Base-by-base conservation (phyloP, 2,113 vertebrate species). In the Embiotoca jacksoni region DNA sequence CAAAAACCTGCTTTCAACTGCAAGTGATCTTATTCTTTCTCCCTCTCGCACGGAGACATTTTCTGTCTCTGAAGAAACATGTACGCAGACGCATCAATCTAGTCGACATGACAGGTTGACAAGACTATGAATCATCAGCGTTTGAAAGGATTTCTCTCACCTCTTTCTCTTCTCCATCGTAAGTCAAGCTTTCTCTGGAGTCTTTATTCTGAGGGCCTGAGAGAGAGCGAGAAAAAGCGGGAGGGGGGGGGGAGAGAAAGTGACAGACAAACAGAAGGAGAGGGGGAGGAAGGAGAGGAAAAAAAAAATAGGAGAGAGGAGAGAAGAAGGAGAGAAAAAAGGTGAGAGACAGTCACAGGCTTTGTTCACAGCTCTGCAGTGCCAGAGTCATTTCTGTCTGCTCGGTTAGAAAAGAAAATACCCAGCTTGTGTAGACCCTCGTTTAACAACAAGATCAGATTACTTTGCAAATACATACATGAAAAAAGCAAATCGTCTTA, bases 111-210 rank as follows among this genome's bases (percentile, higher is more conserved):
- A 81, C 81, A 71, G 77, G 72, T 62, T 81, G 76, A 81, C 63
- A 83, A 85, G 59, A 84, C 70, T 23, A 76, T 59, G 80, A 36
- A 71, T 80, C 59, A 35, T n/a, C 16, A 16, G 66, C 0, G 15
- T 75, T 73, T 56, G 30, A 74, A 49, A 74, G 66, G 44, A 72
- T 57, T 53, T 73, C 62, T 36, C 88, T 95, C 92, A 99, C 98
- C 97, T 99, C 97, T 88, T 98, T 98, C 93, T 99, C 98, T 87
- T 97, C 97, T 84, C 96, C 97, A 63, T 97, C 96, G 11, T 97
- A 96, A 78, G 96, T 96, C 94, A 99, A 92, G 88, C 96, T 98
- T 90, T 99, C 97, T 67, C 95, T 97, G 33, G 96, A 97, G 81
- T 96, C 96, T 93, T 97, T 97, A 91, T 97, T 97, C 0, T 96